Base-by-base conservation (phyloP, 2,797 vertebrate genomes). In the Remorina albescens region DNA sequence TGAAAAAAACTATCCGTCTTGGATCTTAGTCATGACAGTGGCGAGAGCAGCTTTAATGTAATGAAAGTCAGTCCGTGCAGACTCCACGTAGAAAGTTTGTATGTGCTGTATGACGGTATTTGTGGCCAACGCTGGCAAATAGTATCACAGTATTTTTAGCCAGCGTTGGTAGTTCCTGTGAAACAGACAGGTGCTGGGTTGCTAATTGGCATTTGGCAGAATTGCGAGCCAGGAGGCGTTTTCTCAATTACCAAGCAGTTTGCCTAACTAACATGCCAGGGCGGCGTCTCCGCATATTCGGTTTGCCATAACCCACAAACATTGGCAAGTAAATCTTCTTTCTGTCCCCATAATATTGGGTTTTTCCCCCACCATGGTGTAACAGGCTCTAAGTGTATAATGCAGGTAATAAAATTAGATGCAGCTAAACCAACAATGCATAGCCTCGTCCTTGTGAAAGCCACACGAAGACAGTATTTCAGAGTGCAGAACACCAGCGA, bases 121-220 rank as follows among this genome's bases (percentile, higher is more conserved):
- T 57, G 1, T 10, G 2, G 32, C 49, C 16, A 25, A 1, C 42
- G 50, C 47, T 21, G 50, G 53, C 44, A 15, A 3, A 32, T 53
- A 47, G 53, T 26, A 70, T 68, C 41, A 25, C 5, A 55, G 23
- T 70, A 68, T 71, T 65, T 71, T 70, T 72, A 79, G 36, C 19
- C 60, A 55, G 36, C 55, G 57, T 57, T 53, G 47, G 47, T 19
- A 60, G 68, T 74, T 70, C 41, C 39, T 42, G 30, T 73, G 64
- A 63, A 71, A 62, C 32, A 56, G 65, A 49, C 62, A 83, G 74
- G 74, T 86, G 60, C 62, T 69, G 19, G 44, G 71, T 62, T 83
- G 53, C 75, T 81, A 87, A 89, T 80, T 89, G 74, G 74, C 64
- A 81, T 70, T 87, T 86, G 80, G 83, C 89, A 82, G 74, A 42